phyloP scores from a whole-genome alignment of 2,797 vertebrate genomes.

The Arnoldichthys spilopterus region DNA sequence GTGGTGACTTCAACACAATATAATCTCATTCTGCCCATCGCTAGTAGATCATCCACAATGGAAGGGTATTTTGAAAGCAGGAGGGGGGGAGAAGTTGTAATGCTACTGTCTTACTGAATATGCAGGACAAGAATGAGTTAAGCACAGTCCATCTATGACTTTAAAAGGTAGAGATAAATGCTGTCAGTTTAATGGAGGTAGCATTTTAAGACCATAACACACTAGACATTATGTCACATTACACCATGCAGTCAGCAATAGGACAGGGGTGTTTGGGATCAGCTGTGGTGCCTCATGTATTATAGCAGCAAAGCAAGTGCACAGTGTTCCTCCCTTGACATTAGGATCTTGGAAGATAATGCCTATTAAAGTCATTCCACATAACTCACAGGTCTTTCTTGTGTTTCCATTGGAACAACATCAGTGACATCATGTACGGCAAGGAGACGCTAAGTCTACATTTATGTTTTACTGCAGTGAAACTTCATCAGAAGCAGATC shows the following conservation, averaged over 20 bases:
- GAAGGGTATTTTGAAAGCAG: background rate
- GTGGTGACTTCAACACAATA: background rate
- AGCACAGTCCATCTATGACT: background rate
- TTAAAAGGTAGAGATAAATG: background rate
- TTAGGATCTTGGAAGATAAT: slow-evolving; percentile 24
- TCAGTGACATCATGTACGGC: slow-evolving; percentile 35
- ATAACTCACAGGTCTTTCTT: slow-evolving; percentile 17
- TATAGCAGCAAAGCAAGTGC: background rate
- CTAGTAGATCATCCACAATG: background rate
- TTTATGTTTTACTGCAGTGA: slow-evolving; percentile 35
- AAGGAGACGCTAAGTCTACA: slow-evolving; percentile 22
- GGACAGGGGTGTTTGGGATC: background rate
- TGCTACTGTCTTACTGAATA: background rate
- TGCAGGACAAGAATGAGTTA: background rate
- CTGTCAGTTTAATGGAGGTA: background rate
- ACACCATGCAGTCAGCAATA: background rate
- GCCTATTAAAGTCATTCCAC: slow-evolving; percentile 22
- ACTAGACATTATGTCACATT: background rate
- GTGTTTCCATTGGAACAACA: slow-evolving; percentile 38
- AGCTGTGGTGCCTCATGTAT: background rate
- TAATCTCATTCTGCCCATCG: background rate
- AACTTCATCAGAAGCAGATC: background rate
- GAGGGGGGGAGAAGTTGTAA: background rate
- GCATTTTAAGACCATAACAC: background rate
- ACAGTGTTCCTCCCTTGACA: slow-evolving; percentile 10